A percentile compares a stretch with the other conserved stretches of the same genome.
Evolutionary conservation across 2,888 invertebrate species (phyloP).

Genomic region (Amphipyra berbera): DNA sequence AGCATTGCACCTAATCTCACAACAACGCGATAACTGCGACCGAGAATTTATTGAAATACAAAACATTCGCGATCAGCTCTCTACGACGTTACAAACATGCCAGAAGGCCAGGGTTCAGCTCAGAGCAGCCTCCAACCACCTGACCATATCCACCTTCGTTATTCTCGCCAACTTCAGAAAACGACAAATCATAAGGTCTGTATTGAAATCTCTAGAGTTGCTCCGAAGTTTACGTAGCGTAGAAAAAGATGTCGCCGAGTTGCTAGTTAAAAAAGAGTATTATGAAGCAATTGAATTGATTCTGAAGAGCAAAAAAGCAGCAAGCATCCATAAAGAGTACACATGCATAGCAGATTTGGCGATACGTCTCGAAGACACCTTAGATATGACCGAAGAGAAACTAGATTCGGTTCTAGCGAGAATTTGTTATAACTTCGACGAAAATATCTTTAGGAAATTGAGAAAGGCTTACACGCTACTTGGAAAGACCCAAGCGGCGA

Average conservation of each 20-base stretch:
- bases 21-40: slow-evolving; percentile 96
- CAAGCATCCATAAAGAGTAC: slow-evolving; percentile 95
- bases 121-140: slow-evolving; percentile 93
- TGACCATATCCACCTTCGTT: slow-evolving; percentile 95
- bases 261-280: slow-evolving; percentile 95
- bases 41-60: slow-evolving; percentile 95
- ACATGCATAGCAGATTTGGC: slow-evolving; percentile 97
- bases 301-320: slow-evolving; percentile 96
- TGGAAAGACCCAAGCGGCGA: slow-evolving; percentile 97
- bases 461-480: slow-evolving; percentile 96
- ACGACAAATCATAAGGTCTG: slow-evolving; percentile 94
- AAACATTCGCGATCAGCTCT: slow-evolving; percentile 92
- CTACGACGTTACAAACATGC: slow-evolving; percentile 93
- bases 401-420: slow-evolving; percentile 96
- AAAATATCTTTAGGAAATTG: slow-evolving; percentile 94
- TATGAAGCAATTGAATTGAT: slow-evolving; percentile 97
- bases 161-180: slow-evolving; percentile 98
- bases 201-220: slow-evolving; percentile 93
- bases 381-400: slow-evolving; percentile 97
- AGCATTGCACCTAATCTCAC: slow-evolving; percentile 97
- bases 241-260: slow-evolving; percentile 94
- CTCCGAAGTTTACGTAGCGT: slow-evolving; percentile 92
- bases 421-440: slow-evolving; percentile 93
- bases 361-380: slow-evolving; percentile 96
- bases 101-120: slow-evolving; percentile 93